Conservation (phyloP, 2,797 vertebrate species). For the Rhinatrema bivittatum region DNA sequence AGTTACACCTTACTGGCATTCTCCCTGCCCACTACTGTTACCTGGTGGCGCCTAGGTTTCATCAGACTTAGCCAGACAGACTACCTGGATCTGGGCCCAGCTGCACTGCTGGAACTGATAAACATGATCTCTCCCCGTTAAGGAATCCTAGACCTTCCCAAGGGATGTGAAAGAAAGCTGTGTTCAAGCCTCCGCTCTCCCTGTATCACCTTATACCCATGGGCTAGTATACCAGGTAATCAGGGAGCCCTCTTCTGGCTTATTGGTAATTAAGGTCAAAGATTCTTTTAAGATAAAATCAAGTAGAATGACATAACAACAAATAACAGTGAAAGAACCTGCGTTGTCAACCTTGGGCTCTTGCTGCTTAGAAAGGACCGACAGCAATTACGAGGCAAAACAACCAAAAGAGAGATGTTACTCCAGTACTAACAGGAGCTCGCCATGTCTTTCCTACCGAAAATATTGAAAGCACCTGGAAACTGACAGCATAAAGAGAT, state of each 20-base stretch:
- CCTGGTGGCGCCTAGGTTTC: slow-evolving; percentile 80
- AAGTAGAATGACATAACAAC: slow-evolving; percentile 60
- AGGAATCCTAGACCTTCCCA: slow-evolving; percentile 76
- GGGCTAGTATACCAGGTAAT: slow-evolving; percentile 47
- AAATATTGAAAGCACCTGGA: too few species aligned
- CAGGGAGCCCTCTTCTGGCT: slow-evolving; percentile 34
- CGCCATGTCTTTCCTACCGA: too few species aligned
- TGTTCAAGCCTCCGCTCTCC: slow-evolving; percentile 32
- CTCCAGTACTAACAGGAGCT: slow-evolving; percentile 5
- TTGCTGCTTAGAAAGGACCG: slow-evolving; percentile 57
- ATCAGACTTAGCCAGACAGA: slow-evolving; percentile 69
- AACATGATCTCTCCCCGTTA: slow-evolving; percentile 76
- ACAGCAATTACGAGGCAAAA: slow-evolving; percentile 53
- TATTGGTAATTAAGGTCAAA: slow-evolving; percentile 63
- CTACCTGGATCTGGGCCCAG: slow-evolving; percentile 78
- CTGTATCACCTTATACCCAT: slow-evolving; percentile 47
- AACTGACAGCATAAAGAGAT: slow-evolving; percentile 8
- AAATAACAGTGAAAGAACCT: slow-evolving; percentile 62
- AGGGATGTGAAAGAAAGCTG: slow-evolving; percentile 64
- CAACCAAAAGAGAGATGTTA: slow-evolving; percentile 15
- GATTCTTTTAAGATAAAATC: slow-evolving; percentile 66
- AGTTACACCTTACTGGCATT: slow-evolving; percentile 82
- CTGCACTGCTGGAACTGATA: slow-evolving; percentile 63
- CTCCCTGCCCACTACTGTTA: slow-evolving; percentile 68
- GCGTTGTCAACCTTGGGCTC: slow-evolving; percentile 79